A percentile compares a stretch with the other conserved stretches of the same genome.
These are phyloP conservation scores for Macrosteles quadrilineatus DNA, from an alignment of 1,140 invertebrate genomes.

Conservation along the genomic window DNA sequence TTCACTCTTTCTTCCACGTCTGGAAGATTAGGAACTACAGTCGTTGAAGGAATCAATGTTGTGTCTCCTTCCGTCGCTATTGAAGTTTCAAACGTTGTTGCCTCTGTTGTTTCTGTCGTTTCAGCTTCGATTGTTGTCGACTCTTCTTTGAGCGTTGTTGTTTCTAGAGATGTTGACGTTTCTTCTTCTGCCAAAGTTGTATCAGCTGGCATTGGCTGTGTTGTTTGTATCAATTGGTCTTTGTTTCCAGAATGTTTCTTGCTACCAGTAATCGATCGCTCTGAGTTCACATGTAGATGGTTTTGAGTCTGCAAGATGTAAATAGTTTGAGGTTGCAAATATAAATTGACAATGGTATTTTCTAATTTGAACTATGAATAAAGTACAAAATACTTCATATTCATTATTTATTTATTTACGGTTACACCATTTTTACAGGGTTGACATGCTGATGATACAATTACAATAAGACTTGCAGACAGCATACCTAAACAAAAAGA, in stretches of 20 bases:
- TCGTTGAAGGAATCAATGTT: neutral
- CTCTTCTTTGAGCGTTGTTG: conserved; percentile 30
- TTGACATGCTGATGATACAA: too few relatives aligned
- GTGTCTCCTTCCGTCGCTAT: neutral
- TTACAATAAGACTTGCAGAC: too few relatives aligned
- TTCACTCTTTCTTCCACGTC: neutral
- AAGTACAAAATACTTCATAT: too few relatives aligned
- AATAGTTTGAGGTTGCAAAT: too few relatives aligned
- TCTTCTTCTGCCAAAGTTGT: neutral
- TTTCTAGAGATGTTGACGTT: conserved; percentile 32
- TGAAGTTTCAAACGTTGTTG: neutral
- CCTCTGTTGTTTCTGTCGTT: neutral
- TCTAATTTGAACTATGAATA: too few relatives aligned
- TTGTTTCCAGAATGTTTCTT: conserved; percentile 18
- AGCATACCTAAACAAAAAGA: too few relatives aligned
- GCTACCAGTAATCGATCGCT: conserved; percentile 24
- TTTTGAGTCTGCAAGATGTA: conserved; percentile 3
- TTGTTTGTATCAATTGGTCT: neutral
- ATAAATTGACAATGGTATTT: too few relatives aligned
- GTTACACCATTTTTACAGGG: too few relatives aligned
- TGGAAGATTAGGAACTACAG: neutral
- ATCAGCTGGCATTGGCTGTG: neutral
- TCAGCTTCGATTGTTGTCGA: conserved; percentile 34
- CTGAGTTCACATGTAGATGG: conserved; percentile 15
- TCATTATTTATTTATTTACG: too few relatives aligned